Conservation (phyloP, 2,113 vertebrate genomes). For the Ammodytes marinus region DNA sequence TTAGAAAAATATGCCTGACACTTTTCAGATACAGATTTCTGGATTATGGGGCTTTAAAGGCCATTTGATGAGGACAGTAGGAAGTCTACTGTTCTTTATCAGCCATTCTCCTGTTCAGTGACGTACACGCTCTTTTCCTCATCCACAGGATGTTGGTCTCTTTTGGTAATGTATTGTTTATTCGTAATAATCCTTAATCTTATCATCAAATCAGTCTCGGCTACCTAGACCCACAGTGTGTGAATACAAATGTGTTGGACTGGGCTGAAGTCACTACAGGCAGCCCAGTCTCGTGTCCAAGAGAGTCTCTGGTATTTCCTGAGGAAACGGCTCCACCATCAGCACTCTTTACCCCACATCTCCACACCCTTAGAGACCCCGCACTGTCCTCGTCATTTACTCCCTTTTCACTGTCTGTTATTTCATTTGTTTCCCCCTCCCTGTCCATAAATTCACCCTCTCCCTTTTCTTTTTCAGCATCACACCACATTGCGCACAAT, state of each 20-base stretch:
- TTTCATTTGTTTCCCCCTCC: neutral
- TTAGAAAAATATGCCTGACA: no score
- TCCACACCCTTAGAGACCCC: neutral
- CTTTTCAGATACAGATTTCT: no score
- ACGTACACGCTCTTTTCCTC: neutral
- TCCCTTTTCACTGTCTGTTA: neutral
- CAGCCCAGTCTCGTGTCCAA: conserved; percentile 28
- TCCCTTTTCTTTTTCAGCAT: conserved; percentile 27
- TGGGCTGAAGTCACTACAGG: conserved; percentile 9
- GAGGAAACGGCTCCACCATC: conserved; percentile 57
- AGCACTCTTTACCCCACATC: neutral
- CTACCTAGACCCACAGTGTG: neutral
- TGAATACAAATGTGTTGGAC: conserved; percentile 17
- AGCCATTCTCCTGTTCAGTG: neutral
- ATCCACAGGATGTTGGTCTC: neutral
- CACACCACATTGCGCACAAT: neutral
- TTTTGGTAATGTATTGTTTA: neutral
- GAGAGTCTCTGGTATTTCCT: conserved; percentile 70
- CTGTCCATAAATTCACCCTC: neutral
- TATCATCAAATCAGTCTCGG: neutral
- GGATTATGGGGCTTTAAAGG: neutral
- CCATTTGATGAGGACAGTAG: neutral
- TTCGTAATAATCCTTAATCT: neutral
- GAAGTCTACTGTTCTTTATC: neutral
- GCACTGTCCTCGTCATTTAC: neutral